A percentile compares a stretch with the other conserved stretches of the same genome.
These are phyloP conservation scores for Anguilla rostrata DNA, from an alignment of 2,113 vertebrate species.

Conservation along the genomic window DNA sequence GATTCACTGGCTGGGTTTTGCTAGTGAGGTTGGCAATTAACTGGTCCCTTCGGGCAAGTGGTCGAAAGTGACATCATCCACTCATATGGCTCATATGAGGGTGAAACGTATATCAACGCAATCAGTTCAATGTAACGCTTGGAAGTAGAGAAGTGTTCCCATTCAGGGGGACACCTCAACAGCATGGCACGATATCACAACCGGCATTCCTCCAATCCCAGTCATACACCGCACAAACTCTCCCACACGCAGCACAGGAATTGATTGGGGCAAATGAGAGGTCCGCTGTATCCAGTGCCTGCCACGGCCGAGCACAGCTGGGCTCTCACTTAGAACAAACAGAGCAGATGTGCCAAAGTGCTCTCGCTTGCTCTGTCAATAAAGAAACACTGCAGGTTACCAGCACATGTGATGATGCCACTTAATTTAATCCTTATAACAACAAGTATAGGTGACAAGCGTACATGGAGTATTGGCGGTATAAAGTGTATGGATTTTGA, in stretches of 20 bases:
- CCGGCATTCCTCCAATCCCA: neutral
- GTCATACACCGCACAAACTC: neutral
- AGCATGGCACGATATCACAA: neutral
- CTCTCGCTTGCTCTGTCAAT: neutral
- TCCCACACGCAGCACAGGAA: neutral
- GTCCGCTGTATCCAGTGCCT: neutral
- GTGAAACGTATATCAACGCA: neutral
- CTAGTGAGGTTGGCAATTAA: neutral
- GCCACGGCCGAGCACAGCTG: neutral
- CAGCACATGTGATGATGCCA: constrained; percentile 52
- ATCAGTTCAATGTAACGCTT: too few relatives aligned
- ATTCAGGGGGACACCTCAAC: neutral
- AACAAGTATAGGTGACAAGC: neutral
- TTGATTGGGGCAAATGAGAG: neutral
- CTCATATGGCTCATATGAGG: too few relatives aligned
- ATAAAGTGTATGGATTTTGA: neutral
- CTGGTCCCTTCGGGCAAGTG: constrained; percentile 45
- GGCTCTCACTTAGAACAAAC: neutral
- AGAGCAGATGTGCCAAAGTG: neutral
- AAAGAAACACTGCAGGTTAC: constrained; percentile 34
- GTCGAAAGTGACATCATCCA: constrained; percentile 55
- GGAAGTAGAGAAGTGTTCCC: neutral
- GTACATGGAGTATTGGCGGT: neutral
- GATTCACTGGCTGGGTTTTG: constrained; percentile 34
- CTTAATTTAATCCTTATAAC: constrained; percentile 41